phyloP scores from a whole-genome alignment of 2,797 vertebrate species.

The Aeoliscus strigatus region DNA sequence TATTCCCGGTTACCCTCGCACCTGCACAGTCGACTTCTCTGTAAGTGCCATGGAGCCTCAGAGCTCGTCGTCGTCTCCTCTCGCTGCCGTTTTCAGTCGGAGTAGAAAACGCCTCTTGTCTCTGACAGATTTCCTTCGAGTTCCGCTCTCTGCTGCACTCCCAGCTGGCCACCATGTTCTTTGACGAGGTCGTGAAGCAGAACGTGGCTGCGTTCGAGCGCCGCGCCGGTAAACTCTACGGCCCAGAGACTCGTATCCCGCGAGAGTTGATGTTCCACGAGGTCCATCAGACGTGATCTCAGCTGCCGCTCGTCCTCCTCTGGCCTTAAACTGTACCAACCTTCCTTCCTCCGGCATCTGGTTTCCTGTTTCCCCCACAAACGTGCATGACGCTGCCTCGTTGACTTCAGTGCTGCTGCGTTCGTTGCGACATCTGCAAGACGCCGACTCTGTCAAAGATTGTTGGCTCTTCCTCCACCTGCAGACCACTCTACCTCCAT shows the following conservation, averaged over 20 bases:
- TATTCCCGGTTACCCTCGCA: constrained; percentile 91
- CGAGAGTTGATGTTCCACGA: constrained; percentile 93
- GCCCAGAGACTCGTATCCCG: constrained; percentile 88
- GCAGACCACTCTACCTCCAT: too few relatives aligned
- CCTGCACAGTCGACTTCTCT: constrained; percentile 95
- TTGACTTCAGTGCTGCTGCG: too few relatives aligned
- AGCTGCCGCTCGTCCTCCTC: constrained; percentile 11
- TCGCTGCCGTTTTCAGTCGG: too few relatives aligned
- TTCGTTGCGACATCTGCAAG: too few relatives aligned
- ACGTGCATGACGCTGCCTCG: constrained; percentile 41
- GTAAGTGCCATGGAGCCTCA: constrained; percentile 80
- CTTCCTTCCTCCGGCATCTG: constrained; percentile 4
- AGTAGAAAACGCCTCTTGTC: background rate
- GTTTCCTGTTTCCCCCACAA: constrained; percentile 5
- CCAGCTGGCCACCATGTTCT: constrained; percentile 90
- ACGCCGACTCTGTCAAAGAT: too few relatives aligned
- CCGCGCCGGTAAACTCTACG: constrained; percentile 81
- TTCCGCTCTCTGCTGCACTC: constrained; percentile 95
- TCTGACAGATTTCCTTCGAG: constrained; percentile 89
- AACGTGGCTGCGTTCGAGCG: constrained; percentile 92
- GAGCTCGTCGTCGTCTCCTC: too few relatives aligned
- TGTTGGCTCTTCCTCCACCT: too few relatives aligned
- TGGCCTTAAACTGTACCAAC: constrained; percentile 43
- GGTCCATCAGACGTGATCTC: constrained; percentile 87
- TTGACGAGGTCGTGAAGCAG: constrained; percentile 94